These are phyloP conservation scores for Mycetomoellerius zeteki DNA, from an alignment of 1,140 invertebrate species.

Conservation along the genomic window DNA sequence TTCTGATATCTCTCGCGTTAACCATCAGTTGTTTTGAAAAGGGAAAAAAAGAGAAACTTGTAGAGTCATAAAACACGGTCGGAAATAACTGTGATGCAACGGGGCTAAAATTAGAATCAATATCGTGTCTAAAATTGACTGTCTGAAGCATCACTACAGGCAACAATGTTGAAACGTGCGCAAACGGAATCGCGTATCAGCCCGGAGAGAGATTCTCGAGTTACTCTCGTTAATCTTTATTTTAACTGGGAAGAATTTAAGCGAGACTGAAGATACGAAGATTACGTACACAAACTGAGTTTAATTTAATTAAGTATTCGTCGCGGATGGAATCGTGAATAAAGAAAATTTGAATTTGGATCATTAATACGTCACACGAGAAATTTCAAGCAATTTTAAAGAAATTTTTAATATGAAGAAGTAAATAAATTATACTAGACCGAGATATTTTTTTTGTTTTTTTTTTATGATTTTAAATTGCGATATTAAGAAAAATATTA, in stretches of 20 bases:
- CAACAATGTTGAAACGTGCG: constrained; percentile 27
- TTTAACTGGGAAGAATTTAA: not conserved
- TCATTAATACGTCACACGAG: not conserved
- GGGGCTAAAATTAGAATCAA: constrained; percentile 70
- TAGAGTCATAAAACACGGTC: constrained; percentile 32
- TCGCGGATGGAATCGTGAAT: not conserved
- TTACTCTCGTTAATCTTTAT: constrained; percentile 43
- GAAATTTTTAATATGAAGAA: not conserved
- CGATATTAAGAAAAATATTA: not conserved
- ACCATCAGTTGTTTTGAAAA: constrained; percentile 14
- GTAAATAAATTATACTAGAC: not conserved
- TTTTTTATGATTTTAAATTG: not conserved
- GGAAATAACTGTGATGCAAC: constrained; percentile 59
- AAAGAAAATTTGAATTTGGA: not conserved
- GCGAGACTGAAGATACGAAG: not conserved
- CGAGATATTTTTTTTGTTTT: not conserved
- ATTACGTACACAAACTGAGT: not conserved
- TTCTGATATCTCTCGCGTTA: not conserved
- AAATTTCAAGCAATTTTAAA: not conserved
- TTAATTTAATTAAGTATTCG: not conserved
- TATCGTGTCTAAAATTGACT: constrained; percentile 71
- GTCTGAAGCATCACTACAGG: constrained; percentile 22
- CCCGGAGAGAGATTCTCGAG: not conserved
- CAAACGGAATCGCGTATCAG: constrained; percentile 3
- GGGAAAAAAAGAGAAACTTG: constrained; percentile 14